Base-by-base conservation (phyloP, 2,888 invertebrate species). In the Steinernema hermaphroditum region DNA sequence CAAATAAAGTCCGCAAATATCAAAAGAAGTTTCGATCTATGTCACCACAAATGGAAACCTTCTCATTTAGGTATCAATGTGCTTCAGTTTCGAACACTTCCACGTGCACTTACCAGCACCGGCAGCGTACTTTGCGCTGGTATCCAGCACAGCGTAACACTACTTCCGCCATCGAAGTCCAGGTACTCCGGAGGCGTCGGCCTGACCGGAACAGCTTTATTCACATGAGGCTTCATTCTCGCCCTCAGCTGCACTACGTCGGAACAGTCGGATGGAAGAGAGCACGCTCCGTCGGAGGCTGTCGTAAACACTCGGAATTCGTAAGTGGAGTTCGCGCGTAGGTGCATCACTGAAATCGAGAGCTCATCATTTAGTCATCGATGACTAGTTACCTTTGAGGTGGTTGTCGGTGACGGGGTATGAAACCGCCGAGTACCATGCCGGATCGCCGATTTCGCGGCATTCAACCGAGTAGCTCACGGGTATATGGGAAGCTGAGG, bases 141-240 rank as follows among this genome's bases (percentile, higher is more conserved):
- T 49, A 81, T 70, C 86, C 86, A 86, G 70, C 86, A 87, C 14
- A 86, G 76, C 0, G 84, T 83, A 27, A 86, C 79, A 62, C 80
- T 80, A 69, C 82, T 81, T 68, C 84, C 84, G 0, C 81, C 83
- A 54, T 81, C 82, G 16, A 82, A 75, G 27, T 85, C 83, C 71
- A 85, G 69, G 41, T 83, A 82, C 74, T 87, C 86, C 2, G 86
- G 86, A 0, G 86, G 77, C 22, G 76, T 72, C 9, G 84, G 80
- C 68, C 82, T 77, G 54, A 81, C 81, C 1, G 86, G 86, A 24
- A 81, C 75, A 29, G 68, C 74, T 70, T 62, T 41, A 16, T 43
- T 37, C 19, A 68, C 69, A 24, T 62, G 24, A 0, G 22, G 54
- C 22, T 75, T 41, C 41, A 72, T 22, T 27, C 34, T 32, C 44